These are phyloP conservation scores for Chaunax sp. DNA, from an alignment of 2,797 vertebrate species.

Conservation along the genomic window DNA sequence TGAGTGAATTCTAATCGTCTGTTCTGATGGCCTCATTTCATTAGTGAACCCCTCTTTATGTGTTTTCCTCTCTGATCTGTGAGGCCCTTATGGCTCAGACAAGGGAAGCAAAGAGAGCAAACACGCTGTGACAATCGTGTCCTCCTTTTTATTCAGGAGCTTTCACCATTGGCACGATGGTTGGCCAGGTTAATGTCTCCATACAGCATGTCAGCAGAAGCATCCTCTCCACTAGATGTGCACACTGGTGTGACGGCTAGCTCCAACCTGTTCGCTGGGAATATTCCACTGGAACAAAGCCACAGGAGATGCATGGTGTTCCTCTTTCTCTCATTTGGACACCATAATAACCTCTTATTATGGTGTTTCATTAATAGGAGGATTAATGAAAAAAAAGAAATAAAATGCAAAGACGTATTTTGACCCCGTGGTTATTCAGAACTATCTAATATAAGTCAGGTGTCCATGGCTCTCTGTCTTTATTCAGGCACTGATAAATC, in stretches of 20 bases:
- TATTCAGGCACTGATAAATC: slow-evolving; percentile 45
- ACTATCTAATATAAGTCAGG: slow-evolving; percentile 6
- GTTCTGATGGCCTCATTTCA: slow-evolving; percentile 31
- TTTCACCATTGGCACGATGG: slow-evolving; percentile 72
- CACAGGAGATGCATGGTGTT: slow-evolving; percentile 30
- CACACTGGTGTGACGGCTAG: slow-evolving; percentile 65
- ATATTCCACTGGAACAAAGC: slow-evolving; percentile 41
- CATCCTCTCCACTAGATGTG: slow-evolving; percentile 64
- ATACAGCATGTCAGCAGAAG: slow-evolving; percentile 80
- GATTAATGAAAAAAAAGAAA: too few relatives aligned
- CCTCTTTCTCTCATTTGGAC: neutral
- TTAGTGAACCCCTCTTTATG: slow-evolving; percentile 50
- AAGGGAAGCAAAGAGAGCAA: slow-evolving; percentile 74
- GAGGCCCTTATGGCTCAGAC: slow-evolving; percentile 72
- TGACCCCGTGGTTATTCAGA: slow-evolving; percentile 8
- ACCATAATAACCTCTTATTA: too few relatives aligned
- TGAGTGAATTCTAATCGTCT: slow-evolving; percentile 2
- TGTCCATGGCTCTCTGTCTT: slow-evolving; percentile 37
- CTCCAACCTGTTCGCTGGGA: slow-evolving; percentile 53
- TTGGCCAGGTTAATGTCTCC: slow-evolving; percentile 83
- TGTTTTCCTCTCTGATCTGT: slow-evolving; percentile 41
- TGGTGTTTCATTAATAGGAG: too few relatives aligned
- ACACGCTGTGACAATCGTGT: slow-evolving; percentile 82
- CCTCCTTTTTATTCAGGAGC: slow-evolving; percentile 79
- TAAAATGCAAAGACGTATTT: slow-evolving; percentile 3